Percentiles rank a stretch among this genome's conserved stretches.
Conservation (phyloP, 2,888 invertebrate species). For the Hyles lineata region DNA sequence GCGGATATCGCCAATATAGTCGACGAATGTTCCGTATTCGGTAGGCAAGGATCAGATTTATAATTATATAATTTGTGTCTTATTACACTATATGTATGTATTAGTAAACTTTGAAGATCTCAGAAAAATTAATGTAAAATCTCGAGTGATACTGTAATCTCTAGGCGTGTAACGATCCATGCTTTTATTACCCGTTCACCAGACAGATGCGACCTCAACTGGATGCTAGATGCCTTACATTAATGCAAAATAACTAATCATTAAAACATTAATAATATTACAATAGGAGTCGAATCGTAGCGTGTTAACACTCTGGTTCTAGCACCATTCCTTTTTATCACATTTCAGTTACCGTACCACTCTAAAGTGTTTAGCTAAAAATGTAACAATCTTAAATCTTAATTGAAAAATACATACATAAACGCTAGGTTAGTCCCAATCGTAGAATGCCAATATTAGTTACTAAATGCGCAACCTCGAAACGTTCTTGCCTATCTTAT, state of each 20-base stretch:
- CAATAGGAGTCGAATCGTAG: conserved; percentile 85
- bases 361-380: conserved; percentile 85
- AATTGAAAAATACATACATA: conserved; percentile 84
- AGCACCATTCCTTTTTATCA: conserved; percentile 86
- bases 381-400: conserved; percentile 85
- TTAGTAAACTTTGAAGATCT: conserved; percentile 80
- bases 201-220: conserved; percentile 74
- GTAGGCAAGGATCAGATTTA: conserved; percentile 75
- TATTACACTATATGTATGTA: conserved; percentile 74
- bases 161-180: conserved; percentile 66
- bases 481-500: conserved; percentile 77
- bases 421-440: conserved; percentile 86
- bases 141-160: conserved; percentile 85
- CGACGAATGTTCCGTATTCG: conserved; percentile 67
- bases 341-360: conserved; percentile 86
- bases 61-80: conserved; percentile 71
- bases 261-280: conserved; percentile 81
- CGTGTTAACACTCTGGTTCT: conserved; percentile 85
- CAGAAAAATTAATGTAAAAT: conserved; percentile 76
- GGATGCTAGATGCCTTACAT: conserved; percentile 83
- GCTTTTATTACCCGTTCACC: conserved; percentile 66
- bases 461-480: conserved; percentile 82
- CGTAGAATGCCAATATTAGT: conserved; percentile 85
- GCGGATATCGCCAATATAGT: conserved; percentile 60
- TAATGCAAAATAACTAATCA: conserved; percentile 81